These are phyloP conservation scores for Nicator chloris DNA, from an alignment of 2,113 vertebrate genomes.

Conservation along the genomic window DNA sequence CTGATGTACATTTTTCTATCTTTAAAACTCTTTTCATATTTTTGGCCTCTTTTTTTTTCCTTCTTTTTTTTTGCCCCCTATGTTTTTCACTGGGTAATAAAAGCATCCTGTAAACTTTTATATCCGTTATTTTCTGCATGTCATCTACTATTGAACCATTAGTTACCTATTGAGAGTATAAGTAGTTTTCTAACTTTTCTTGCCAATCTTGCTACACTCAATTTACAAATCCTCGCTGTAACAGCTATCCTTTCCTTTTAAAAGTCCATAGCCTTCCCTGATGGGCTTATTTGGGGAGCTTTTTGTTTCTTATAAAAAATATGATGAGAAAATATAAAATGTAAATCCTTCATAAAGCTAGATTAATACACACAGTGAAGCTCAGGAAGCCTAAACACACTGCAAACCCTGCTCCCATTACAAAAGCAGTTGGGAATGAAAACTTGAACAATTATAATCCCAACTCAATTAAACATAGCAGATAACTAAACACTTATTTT, in stretches of 20 bases:
- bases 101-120: neutral
- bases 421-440: neutral
- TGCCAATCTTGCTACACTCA: neutral
- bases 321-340: neutral
- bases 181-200: neutral
- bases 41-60: no score
- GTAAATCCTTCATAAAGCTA: neutral
- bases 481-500: constrained; percentile 7
- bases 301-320: neutral
- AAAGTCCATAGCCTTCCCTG: neutral
- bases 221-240: neutral
- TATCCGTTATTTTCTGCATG: neutral
- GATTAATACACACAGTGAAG: neutral
- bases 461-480: constrained; percentile 6
- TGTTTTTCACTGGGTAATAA: neutral
- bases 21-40: neutral
- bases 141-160: neutral
- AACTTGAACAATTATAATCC: constrained; percentile 5
- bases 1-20: neutral
- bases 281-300: neutral
- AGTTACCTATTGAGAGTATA: neutral
- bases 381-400: neutral
- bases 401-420: neutral
- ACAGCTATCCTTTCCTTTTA: neutral
- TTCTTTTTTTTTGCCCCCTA: neutral